These are phyloP conservation scores for Enteromius anoplus DNA, from an alignment of 2,797 vertebrate species.

Conservation along the genomic window DNA sequence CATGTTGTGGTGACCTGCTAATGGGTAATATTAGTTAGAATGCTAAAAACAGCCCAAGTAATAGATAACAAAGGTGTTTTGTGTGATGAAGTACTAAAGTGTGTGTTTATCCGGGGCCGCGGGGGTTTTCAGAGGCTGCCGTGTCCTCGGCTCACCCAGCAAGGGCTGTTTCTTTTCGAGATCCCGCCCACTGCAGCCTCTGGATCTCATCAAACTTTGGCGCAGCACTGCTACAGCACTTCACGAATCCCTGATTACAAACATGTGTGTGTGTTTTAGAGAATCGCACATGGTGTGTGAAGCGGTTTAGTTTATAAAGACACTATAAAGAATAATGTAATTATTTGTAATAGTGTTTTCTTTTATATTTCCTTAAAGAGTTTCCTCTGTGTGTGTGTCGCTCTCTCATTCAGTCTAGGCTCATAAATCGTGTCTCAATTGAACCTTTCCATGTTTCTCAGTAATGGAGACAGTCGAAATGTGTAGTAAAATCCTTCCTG, in stretches of 20 bases:
- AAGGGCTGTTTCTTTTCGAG: constrained; percentile 23
- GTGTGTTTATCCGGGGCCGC: constrained; percentile 9
- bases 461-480: constrained; percentile 37
- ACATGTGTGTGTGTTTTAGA: constrained; percentile 45
- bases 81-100: constrained; percentile 13
- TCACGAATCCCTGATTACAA: constrained; percentile 50
- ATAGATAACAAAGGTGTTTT: not conserved
- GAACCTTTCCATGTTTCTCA: constrained; percentile 46
- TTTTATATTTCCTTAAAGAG: constrained; percentile 21
- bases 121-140: constrained; percentile 21
- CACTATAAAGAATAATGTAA: constrained; percentile 3
- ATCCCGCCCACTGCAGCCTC: constrained; percentile 40
- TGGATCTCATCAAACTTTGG: constrained; percentile 59
- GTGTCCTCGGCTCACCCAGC: constrained; percentile 57
- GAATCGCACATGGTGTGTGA: constrained; percentile 20
- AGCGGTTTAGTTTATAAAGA: constrained; percentile 26
- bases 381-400: constrained; percentile 17
- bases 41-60: not conserved
- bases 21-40: not conserved
- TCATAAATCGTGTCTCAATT: constrained; percentile 51
- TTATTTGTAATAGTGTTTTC: constrained; percentile 18
- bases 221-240: not conserved
- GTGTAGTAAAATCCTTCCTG: constrained; percentile 2
- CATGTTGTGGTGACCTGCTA: not conserved
- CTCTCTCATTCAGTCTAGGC: constrained; percentile 20